Evolutionary conservation across 2,797 vertebrate species (phyloP), one percentile per base, ranked within the genome.

Genomic region (Malacoraja senta): DNA sequence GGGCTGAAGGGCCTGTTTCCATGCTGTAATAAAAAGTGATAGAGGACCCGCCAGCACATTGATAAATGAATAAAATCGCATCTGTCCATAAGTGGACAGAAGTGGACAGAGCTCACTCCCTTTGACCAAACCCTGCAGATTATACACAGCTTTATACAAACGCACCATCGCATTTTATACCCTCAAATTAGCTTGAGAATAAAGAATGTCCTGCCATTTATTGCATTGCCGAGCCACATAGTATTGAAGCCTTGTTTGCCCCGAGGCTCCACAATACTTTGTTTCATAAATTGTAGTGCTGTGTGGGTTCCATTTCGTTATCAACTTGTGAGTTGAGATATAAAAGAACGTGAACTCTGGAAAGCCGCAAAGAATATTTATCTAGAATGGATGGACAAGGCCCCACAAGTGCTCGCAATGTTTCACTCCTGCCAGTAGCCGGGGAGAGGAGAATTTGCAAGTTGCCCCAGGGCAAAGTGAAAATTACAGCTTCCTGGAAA

Each of bases 401-500:
- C 90, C 71, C 68, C 71, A 15, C 1, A 32, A 91, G 21, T 17
- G n/a, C 68, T 91, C 9, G 24, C 38, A 91, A 74, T 58, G n/a
- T 92, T 92, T 76, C 21, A 58, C 44, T 29, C 90, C 53, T 92
- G 90, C 90, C 90, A 58, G 32, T n/a, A 92, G 44, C 72, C 58
- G 90, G 29, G 68, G 68, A 76, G 26, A 76, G 29, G 44, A 76
- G 35, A 72, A 74, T 44, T 29, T 29, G 65, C 8, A 9, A 71
- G 44, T 8, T 53, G 90, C 68, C 90, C 4, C 65, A 76, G 44
- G 71, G 35, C 90, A 53, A 53, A 76, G 38, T 92, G 71, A 53
- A 53, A 92, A 76, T 92, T 58, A 76, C 71, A 92, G 90, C 90
- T 92, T 92, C 90, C 90, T 76, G 90, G 90, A 92, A 91, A 76